Evolutionary conservation across 2,888 invertebrate genomes (phyloP), one percentile per base, ranked within the genome.

Genomic region (Petrophora chlorosata): DNA sequence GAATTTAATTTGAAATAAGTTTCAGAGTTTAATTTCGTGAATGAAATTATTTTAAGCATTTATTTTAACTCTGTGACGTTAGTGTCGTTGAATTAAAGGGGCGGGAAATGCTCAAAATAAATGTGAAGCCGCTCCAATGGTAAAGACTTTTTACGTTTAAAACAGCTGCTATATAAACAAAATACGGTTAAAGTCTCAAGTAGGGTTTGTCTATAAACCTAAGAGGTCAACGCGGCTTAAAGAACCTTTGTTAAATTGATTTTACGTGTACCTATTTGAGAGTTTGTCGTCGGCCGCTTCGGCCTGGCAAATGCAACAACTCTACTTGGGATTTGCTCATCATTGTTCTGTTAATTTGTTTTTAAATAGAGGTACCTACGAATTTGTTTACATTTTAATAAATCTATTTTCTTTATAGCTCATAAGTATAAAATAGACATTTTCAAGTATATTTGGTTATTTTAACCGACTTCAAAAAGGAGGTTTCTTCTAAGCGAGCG

Each of bases 171-270:
- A 8, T 2, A 7, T 10, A 3, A 14, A 14, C n/a, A 14, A 16
- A 9, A n/a, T 9, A 19, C 14, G 16, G 14, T 5, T 15, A 14
- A 29, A 40, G 10, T 40, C 32, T 33, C 23, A 16, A 25, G 15
- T n/a, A 32, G 9, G n/a, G 23, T 32, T 28, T 12, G 47, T 44
- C 33, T 40, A 44, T 58, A 51, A 56, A 55, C 48, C 53, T 59
- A 49, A 49, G 41, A 54, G 86, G 85, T 82, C 83, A 79, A 72
- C 67, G 68, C 69, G 82, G 82, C 76, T 82, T 78, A 78, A 74
- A 79, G 79, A 76, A 75, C 89, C 82, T 89, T 88, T 85, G 74
- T 73, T 79, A 88, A 89, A 89, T 88, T 88, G 88, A 88, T 88
- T 88, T 89, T 82, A 85, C 85, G 81, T 89, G 89, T 89, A 85